Evolutionary conservation across 64 coral and sea anemone genomes (phyloP).

Genomic region (Trachythela sp.): DNA sequence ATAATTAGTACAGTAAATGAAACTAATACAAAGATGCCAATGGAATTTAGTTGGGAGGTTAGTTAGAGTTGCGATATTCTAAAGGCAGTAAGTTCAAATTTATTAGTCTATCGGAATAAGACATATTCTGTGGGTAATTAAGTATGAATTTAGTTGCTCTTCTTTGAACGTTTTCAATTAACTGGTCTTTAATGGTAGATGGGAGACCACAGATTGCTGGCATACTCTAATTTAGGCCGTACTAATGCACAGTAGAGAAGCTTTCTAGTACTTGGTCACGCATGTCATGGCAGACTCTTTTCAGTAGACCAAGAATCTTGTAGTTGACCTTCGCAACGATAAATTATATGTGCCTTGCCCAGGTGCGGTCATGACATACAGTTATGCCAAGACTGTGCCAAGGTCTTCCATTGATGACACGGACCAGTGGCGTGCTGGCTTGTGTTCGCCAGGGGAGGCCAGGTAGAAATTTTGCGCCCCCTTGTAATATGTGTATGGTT

Average conservation of each 20-base stretch:
- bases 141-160: constrained; percentile 54
- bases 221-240: constrained; percentile 37
- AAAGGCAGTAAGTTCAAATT: constrained; percentile 41
- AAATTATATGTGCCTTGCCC: neutral
- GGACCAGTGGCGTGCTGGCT: too few relatives aligned
- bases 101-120: constrained; percentile 34
- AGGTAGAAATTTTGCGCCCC: too few relatives aligned
- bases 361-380: neutral
- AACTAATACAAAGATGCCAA: too few relatives aligned
- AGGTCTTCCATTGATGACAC: too few relatives aligned
- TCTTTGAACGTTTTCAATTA: constrained; percentile 23
- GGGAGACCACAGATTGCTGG: too few relatives aligned
- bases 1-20: too few relatives aligned
- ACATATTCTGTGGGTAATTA: constrained; percentile 31
- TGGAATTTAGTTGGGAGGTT: too few relatives aligned
- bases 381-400: constrained; percentile 22
- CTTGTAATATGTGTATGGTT: too few relatives aligned
- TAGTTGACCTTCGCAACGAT: neutral
- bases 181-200: constrained; percentile 21
- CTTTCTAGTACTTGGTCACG: neutral
- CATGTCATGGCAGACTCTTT: neutral
- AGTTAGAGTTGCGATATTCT: too few relatives aligned
- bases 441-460: too few relatives aligned
- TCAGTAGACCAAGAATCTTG: neutral
- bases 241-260: constrained; percentile 41